Evolutionary conservation across 2,888 invertebrate genomes (phyloP), one percentile per base, ranked within the genome.

Genomic region (Oscheius sp.): DNA sequence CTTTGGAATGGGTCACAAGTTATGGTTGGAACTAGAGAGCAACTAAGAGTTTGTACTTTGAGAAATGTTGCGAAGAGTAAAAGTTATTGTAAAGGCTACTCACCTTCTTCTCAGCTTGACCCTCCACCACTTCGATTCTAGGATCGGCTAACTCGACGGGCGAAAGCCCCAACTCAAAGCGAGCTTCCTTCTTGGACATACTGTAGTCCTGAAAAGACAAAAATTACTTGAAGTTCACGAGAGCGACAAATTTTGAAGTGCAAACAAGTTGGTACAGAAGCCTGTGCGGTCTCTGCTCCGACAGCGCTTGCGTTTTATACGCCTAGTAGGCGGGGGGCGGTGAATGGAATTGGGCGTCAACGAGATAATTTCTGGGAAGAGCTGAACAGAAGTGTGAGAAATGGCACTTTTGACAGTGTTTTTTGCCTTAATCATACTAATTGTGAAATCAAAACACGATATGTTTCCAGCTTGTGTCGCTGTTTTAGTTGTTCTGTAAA

Each of bases 161-260:
- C 13, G 58, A 13, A n/a, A 70, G 48, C 10, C 70, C 70, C 21
- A 70, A 33, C n/a, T 70, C 70, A 21, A 13, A 59, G 42, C 37
- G 33, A n/a, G 59, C 11, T 3, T 70, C 59, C n/a, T 70, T 70
- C 33, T 58, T 59, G 29, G 70, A 70, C 70, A 70, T 70, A 9
- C 5, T 53, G 53, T 42, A 42, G 42, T 42, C 42, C 58, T 58
- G 21, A n/a, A 42, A 47, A 63, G 9, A 47, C 7, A 63, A 63
- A 11, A 47, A 21, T 7, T 1, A 63, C 10, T 63, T 37, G 42
- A n/a, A 47, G 29, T 29, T 11, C 32, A 21, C 53, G 37, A 65
- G 51, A 51, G 32, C 29, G 50, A 33, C 11, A 50, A 51, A 21
- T 13, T 32, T 68, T 11, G 55, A 68, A 33, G 35, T 51, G 42